phyloP scores from a whole-genome alignment of 2,797 vertebrate species.

The Myotis myotis region DNA sequence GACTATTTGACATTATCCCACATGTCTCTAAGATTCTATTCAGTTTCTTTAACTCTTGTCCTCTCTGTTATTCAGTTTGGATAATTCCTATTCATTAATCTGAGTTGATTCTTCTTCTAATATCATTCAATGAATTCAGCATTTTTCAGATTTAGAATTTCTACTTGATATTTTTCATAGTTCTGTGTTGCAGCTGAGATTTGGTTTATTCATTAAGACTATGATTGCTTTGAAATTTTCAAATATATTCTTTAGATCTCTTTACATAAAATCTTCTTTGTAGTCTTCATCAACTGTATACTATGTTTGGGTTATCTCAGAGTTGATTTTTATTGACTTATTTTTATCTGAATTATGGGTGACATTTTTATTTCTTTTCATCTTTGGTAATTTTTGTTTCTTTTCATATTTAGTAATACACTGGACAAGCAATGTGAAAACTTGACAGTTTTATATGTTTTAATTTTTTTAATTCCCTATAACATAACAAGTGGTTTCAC shows the following conservation, averaged over 20 bases:
- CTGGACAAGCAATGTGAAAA: not conserved
- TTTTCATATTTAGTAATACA: not conserved
- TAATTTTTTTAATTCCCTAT: not conserved
- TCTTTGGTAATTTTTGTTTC: not conserved
- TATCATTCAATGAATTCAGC: not conserved
- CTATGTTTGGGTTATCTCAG: not conserved
- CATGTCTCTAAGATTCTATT: not conserved
- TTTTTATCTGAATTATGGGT: not conserved
- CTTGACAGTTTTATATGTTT: not conserved
- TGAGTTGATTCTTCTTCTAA: not conserved
- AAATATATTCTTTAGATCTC: not conserved
- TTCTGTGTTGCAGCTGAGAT: not conserved
- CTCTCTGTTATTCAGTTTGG: not conserved
- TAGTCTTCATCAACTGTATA: not conserved
- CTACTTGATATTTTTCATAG: not conserved
- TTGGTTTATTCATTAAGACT: not conserved
- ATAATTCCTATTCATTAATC: not conserved
- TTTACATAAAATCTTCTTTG: not conserved
- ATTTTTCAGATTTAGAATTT: not conserved
- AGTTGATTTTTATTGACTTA: not conserved
- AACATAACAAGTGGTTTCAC: not conserved
- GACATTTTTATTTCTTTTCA: not conserved
- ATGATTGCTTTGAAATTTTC: not conserved
- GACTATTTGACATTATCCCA: not conserved
- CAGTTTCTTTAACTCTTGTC: not conserved